Percentiles rank a stretch among this genome's conserved stretches.
phyloP scores from a whole-genome alignment of 1,140 invertebrate species.

The Zaprionus camerounensis region DNA sequence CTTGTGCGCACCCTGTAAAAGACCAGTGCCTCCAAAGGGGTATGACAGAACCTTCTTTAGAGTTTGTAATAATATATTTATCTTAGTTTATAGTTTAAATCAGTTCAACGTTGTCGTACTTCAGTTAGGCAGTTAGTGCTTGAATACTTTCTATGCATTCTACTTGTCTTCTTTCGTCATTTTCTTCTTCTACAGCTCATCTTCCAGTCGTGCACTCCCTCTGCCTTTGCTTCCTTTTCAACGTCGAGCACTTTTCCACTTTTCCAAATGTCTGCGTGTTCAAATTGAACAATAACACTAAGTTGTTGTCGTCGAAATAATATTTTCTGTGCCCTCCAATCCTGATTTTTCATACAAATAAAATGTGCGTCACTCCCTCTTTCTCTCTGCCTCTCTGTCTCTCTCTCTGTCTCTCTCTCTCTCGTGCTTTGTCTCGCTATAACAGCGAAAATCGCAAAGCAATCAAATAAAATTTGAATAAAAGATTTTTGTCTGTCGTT shows the following conservation, averaged over 20 bases:
- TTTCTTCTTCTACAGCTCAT: neutral
- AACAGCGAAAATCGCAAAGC: conserved; percentile 80
- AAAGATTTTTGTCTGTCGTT: conserved; percentile 82
- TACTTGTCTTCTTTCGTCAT: too few species aligned
- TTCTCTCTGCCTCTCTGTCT: neutral
- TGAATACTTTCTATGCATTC: too few species aligned
- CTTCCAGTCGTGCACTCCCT: neutral
- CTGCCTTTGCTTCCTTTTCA: conserved; percentile 37
- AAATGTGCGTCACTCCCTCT: conserved; percentile 43
- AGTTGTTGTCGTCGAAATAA: conserved; percentile 81
- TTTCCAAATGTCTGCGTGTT: conserved; percentile 74
- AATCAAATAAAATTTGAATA: conserved; percentile 83
- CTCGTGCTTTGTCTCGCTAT: conserved; percentile 30
- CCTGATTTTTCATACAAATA: conserved; percentile 74
- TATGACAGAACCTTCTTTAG: neutral
- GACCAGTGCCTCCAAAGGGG: neutral
- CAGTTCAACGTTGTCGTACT: neutral
- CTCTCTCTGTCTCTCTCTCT: conserved; percentile 1
- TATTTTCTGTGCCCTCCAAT: conserved; percentile 74
- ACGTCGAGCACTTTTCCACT: conserved; percentile 62
- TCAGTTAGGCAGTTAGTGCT: too few species aligned
- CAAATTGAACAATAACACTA: conserved; percentile 83
- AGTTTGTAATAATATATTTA: too few species aligned
- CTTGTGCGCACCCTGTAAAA: conserved; percentile 5
- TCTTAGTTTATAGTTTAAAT: too few species aligned